Conservation (phyloP, 2,113 vertebrate species). For the Mormyrus iriodes region DNA sequence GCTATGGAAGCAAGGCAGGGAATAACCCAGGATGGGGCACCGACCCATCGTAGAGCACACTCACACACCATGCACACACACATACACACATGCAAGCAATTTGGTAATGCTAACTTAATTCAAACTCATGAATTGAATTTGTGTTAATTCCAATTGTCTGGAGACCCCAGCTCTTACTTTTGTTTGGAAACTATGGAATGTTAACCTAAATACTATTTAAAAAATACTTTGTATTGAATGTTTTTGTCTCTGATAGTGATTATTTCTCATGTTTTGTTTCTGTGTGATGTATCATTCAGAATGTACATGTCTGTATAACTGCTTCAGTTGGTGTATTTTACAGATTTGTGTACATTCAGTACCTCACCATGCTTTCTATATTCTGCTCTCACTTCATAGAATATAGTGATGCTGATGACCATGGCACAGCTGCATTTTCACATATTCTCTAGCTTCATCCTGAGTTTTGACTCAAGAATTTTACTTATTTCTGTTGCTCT, state of each 20-base stretch:
- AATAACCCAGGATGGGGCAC: not conserved
- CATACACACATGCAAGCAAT: not conserved
- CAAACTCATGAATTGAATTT: not conserved
- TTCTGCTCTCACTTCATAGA: not conserved
- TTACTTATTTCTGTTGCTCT: not conserved
- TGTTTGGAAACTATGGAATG: not conserved
- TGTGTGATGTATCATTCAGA: not conserved
- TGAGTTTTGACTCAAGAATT: not conserved
- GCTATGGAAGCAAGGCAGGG: not conserved
- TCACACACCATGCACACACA: not conserved
- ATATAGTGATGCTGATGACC: not conserved
- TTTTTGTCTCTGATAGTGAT: not conserved
- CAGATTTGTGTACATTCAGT: not conserved
- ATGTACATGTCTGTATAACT: not conserved
- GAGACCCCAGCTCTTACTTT: not conserved
- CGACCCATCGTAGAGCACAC: not conserved
- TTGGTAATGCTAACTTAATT: not conserved
- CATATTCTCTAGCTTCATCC: not conserved
- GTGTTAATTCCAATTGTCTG: not conserved
- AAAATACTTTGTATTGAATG: not conserved
- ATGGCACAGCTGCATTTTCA: not conserved
- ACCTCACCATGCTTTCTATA: not conserved
- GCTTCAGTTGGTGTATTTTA: not conserved
- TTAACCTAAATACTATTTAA: not conserved
- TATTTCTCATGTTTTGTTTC: not conserved